A percentile compares a stretch with the other conserved stretches of the same genome.
Conservation (phyloP, 2,888 invertebrate genomes). For the Slavum lentiscoides region DNA sequence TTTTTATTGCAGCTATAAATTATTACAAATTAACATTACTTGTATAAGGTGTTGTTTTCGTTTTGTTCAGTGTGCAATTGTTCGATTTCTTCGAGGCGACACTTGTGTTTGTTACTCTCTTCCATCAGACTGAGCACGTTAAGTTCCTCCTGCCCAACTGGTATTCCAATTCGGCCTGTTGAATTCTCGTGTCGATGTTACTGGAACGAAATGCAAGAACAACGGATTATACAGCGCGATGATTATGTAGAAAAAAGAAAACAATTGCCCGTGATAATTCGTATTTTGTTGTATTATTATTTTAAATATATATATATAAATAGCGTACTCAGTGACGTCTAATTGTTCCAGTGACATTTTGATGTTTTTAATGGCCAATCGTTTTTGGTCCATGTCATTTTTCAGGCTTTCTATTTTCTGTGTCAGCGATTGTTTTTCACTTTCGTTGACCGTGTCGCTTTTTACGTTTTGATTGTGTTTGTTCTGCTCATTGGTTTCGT, state of each 20-base stretch:
- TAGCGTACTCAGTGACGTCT: conserved; percentile 79
- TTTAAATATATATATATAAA: neutral
- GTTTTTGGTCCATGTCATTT: conserved; percentile 76
- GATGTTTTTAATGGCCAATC: conserved; percentile 78
- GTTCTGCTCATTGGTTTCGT: conserved; percentile 42
- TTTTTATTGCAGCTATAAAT: neutral
- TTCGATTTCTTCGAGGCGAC: conserved; percentile 73
- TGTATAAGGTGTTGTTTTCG: conserved; percentile 56
- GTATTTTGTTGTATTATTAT: neutral
- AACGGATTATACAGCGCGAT: neutral
- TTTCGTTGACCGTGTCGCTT: conserved; percentile 46
- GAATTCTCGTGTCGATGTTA: conserved; percentile 85
- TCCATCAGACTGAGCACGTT: conserved; percentile 82
- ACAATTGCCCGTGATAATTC: neutral
- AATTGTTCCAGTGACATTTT: conserved; percentile 78
- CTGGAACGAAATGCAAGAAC: conserved; percentile 60
- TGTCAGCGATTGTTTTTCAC: conserved; percentile 60
- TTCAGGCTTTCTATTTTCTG: conserved; percentile 67
- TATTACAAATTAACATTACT: conserved; percentile 51
- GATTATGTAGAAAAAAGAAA: neutral
- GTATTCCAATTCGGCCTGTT: conserved; percentile 88
- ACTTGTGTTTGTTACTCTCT: conserved; percentile 77
- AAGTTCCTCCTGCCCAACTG: conserved; percentile 85
- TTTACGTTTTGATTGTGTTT: conserved; percentile 39
- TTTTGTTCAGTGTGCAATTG: conserved; percentile 55